phyloP scores from a whole-genome alignment of 1,140 invertebrate genomes.

The Cherax destructor region DNA sequence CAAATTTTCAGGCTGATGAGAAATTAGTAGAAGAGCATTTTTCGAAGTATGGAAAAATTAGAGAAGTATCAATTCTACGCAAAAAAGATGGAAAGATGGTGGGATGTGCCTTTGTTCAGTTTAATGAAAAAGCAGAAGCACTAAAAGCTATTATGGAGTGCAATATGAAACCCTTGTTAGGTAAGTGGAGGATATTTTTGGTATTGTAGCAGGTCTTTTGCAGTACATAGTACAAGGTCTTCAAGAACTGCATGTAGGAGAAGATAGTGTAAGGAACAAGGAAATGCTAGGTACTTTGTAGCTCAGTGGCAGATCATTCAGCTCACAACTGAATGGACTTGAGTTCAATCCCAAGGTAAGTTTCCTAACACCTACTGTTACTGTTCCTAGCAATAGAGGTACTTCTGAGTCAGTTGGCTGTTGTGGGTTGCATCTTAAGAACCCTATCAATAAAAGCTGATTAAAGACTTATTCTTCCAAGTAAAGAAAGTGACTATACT shows the following conservation, averaged over 20 bases:
- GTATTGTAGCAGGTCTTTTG: neutral
- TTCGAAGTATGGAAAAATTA: constrained; percentile 29
- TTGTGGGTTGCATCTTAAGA: too few species aligned
- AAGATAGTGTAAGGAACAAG: neutral
- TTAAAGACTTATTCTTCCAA: too few species aligned
- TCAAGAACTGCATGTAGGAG: neutral
- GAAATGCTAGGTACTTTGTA: neutral
- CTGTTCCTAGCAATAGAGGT: too few species aligned
- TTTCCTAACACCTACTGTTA: too few species aligned
- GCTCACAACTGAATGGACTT: too few species aligned
- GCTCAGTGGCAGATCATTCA: too few species aligned
- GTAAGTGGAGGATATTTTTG: constrained; percentile 16
- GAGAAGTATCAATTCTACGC: constrained; percentile 21
- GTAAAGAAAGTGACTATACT: too few species aligned
- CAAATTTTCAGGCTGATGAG: constrained; percentile 36
- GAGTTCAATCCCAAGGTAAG: too few species aligned
- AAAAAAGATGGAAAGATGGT: constrained; percentile 37
- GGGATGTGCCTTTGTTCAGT: constrained; percentile 51
- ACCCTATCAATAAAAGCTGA: too few species aligned
- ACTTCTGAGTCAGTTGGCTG: too few species aligned
- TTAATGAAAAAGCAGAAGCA: neutral
- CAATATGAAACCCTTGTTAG: constrained; percentile 64
- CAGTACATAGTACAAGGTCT: neutral
- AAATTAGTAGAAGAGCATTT: constrained; percentile 31
- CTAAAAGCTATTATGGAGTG: constrained; percentile 35